Percentiles rank a stretch among this genome's conserved stretches.
phyloP scores from a whole-genome alignment of 2,888 invertebrate genomes.

The Platycnemis pennipes region DNA sequence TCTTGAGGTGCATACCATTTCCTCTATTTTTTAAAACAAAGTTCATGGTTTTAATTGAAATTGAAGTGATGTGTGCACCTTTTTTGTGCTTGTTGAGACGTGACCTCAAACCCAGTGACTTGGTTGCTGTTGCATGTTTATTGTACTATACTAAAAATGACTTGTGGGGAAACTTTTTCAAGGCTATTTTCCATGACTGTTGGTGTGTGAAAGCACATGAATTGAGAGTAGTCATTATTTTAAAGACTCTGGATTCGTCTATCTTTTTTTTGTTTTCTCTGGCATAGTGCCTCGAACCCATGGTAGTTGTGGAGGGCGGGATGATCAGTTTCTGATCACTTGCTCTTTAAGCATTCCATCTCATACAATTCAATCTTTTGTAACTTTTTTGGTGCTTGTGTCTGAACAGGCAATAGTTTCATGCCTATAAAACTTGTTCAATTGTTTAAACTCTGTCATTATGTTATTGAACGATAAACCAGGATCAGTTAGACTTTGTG shows the following conservation, averaged over 20 bases:
- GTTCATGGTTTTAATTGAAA: neutral
- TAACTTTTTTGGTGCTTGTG: no score
- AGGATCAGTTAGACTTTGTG: no score
- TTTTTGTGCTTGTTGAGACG: neutral
- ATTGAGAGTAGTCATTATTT: neutral
- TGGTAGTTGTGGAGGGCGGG: neutral
- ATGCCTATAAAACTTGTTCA: no score
- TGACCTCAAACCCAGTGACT: neutral
- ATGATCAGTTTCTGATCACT: no score
- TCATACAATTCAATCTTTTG: no score
- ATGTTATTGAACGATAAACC: no score
- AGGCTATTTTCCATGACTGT: neutral
- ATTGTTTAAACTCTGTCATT: no score
- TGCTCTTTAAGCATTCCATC: no score
- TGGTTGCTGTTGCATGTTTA: conserved; percentile 19
- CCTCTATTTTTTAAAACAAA: neutral
- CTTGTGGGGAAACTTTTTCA: conserved; percentile 18
- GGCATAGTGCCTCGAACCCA: neutral
- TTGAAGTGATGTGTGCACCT: neutral
- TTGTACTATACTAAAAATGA: neutral
- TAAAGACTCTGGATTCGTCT: neutral
- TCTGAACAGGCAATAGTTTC: no score
- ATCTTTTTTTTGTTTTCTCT: neutral
- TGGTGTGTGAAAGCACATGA: neutral
- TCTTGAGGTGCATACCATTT: neutral